A percentile compares a stretch with the other conserved stretches of the same genome.
Conservation (phyloP, 2,797 vertebrate genomes). For the Percopsis omiscomaycus region DNA sequence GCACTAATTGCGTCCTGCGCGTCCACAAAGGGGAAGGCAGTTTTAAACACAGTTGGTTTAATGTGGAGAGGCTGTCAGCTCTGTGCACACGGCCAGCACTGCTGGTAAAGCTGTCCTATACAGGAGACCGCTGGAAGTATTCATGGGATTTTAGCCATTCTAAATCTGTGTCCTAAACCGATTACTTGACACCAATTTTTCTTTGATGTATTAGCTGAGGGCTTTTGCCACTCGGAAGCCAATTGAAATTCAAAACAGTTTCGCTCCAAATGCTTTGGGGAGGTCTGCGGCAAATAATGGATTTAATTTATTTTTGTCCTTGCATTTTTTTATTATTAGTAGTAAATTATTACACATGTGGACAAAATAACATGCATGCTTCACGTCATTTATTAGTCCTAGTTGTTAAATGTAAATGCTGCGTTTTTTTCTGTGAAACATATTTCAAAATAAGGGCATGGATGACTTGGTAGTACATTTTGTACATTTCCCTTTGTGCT, state of each 20-base stretch:
- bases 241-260: slow-evolving; percentile 86
- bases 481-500: not conserved
- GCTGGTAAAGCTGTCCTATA: slow-evolving; percentile 50
- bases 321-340: slow-evolving; percentile 67
- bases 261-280: slow-evolving; percentile 80
- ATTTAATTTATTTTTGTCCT: slow-evolving; percentile 85
- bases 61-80: slow-evolving; percentile 69
- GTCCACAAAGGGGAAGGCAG: slow-evolving; percentile 53
- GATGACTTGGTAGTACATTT: not conserved
- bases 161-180: slow-evolving; percentile 83
- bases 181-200: slow-evolving; percentile 85
- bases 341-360: slow-evolving; percentile 79
- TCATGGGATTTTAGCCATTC: slow-evolving; percentile 79
- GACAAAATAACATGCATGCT: slow-evolving; percentile 55
- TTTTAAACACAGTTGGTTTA: slow-evolving; percentile 72
- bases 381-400: slow-evolving; percentile 31
- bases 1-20: slow-evolving; percentile 72
- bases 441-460: not conserved
- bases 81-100: slow-evolving; percentile 71
- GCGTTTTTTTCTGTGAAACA: slow-evolving; percentile 7
- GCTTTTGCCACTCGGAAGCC: slow-evolving; percentile 83
- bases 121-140: slow-evolving; percentile 66
- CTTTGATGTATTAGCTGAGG: slow-evolving; percentile 86
- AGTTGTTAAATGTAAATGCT: slow-evolving; percentile 10
- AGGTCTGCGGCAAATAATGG: slow-evolving; percentile 82